Evolutionary conservation across 2,888 invertebrate species (phyloP), one percentile per base, ranked within the genome.

Genomic region (Cybosia mesomella): DNA sequence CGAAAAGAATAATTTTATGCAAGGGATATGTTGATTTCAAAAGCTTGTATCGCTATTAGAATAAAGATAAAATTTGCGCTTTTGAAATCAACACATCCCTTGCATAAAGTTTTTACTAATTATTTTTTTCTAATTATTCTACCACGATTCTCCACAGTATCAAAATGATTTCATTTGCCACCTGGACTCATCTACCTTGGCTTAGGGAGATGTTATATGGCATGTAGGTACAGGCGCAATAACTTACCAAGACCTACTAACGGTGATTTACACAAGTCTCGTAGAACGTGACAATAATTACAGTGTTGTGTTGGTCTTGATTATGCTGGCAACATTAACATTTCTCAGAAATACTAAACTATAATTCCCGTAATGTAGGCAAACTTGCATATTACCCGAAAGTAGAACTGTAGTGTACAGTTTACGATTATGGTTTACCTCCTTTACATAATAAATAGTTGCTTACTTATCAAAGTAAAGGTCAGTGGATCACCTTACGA

Each of bases 231-330:
- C 64, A 67, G 64, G 62, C 64, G 73, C 69, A 70, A 81, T 76
- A 77, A 78, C 72, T 80, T 73, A 72, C 71, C 43, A 64, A 67
- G 64, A 66, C 74, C 72, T 72, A 71, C 69, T 73, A 71, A 75
- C 74, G 59, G 72, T 73, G 76, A 82, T 76, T 71, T 82, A 82
- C 73, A 64, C 58, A 70, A 58, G 71, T 53, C 68, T 70, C 70
- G 71, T 68, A 80, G 66, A 65, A 66, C 70, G 72, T 72, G 70
- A 75, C 82, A 73, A 81, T 76, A 77, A 77, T 78, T 81, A 74
- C 73, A 66, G 70, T 64, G 64, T 22, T 64, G 28, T 21, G 62
- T 70, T 71, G 72, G 72, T 68, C 79, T 72, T 77, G 68, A 67
- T 67, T 71, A 62, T 58, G 43, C 61, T 21, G 43, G 60, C 55